These are phyloP conservation scores for Coracopsis vasa DNA, from an alignment of 2,113 vertebrate species.

Conservation along the genomic window DNA sequence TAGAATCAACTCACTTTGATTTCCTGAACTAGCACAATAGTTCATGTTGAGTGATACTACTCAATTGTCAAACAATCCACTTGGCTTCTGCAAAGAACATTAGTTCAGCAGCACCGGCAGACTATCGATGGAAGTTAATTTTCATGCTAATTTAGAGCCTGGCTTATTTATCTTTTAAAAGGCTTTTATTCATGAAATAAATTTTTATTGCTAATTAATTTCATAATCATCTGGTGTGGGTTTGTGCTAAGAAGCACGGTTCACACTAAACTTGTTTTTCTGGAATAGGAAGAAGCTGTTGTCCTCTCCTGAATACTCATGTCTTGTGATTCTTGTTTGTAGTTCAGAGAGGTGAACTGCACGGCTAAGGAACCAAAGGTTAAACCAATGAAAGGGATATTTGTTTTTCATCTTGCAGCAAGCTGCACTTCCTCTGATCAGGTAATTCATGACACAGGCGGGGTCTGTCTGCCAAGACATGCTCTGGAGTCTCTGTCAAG, in stretches of 20 bases:
- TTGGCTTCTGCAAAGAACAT: not conserved
- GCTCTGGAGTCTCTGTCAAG: not conserved
- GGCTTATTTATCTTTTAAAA: constrained; percentile 20
- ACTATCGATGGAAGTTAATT: constrained; percentile 25
- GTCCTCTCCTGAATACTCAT: not conserved
- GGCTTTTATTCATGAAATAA: constrained; percentile 18
- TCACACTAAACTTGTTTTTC: not conserved
- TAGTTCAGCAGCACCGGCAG: constrained; percentile 36
- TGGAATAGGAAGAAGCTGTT: not conserved
- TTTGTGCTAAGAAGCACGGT: not conserved
- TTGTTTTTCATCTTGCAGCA: not conserved
- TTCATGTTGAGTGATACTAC: constrained; percentile 25
- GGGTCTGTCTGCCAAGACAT: not conserved
- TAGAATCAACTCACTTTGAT: not conserved
- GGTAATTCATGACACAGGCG: not conserved
- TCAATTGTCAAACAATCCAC: constrained; percentile 10
- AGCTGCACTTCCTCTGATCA: not conserved
- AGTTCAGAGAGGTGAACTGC: not conserved
- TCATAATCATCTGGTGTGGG: not conserved
- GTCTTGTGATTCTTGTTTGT: not conserved
- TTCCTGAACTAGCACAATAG: not conserved
- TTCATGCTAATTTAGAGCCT: constrained; percentile 29
- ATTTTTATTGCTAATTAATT: constrained; percentile 40
- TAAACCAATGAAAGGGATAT: not conserved
- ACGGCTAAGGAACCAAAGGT: not conserved